Evolutionary conservation across 2,888 invertebrate genomes (phyloP), one percentile per base, ranked within the genome.

Genomic region (Marronus borbonicus): DNA sequence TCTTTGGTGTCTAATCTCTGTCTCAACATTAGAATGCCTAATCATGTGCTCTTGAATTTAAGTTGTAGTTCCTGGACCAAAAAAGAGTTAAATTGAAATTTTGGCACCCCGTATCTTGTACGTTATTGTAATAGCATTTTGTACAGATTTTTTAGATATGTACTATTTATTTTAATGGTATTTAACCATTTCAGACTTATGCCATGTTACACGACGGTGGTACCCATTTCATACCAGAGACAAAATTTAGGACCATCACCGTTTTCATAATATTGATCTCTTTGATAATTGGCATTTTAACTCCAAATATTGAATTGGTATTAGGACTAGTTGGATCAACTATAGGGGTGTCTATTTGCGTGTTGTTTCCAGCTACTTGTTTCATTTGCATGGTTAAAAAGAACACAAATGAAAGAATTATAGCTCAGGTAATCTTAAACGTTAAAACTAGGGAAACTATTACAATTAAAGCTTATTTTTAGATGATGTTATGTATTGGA

Each of bases 281-380:
- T 0, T 90, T 98, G 70, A 89, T 93, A 78, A 92, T 95, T 77
- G 97, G 97, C 14, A 92, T 99, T 72, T 88, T 97, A 81, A 93
- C 98, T 83, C 99, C 99, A 17, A 98, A 97, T 86, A 96, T 97
- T 78, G 97, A 99, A 90, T 92, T 98, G 84, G 96, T 99, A 76
- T 91, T 99, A 78, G 98, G 98, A 0, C 89, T 99, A 50, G 94
- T 97, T 52, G 99, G 99, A 0, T 97, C 98, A 1, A 98, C 98
- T 0, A 97, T 98, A 83, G 99, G 99, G 0, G 95, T 97, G 14
- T 92, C 97, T 82, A 94, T 99, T 82, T 98, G 98, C 84, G 93
- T 98, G 50, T 94, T 98, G 85, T 95, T 98, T 85, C 99, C 99
- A 0, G 95, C 98, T 0, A 92, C 96, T 0, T 96, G 97, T 86